phyloP scores from a whole-genome alignment of 23 tunicate species.

The Trididemnum nubilum region DNA sequence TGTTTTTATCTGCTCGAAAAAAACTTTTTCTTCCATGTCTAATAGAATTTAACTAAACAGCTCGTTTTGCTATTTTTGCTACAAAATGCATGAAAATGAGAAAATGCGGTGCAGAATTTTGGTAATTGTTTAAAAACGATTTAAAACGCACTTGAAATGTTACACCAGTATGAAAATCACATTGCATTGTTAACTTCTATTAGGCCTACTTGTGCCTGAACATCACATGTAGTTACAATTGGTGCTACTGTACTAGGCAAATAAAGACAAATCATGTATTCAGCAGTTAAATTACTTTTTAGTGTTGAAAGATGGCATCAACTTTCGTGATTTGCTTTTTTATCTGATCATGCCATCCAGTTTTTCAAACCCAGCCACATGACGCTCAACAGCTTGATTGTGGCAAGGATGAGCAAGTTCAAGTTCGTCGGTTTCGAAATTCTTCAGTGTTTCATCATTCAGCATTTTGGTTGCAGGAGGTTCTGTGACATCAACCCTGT shows the following conservation, averaged over 20 bases:
- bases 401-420: conserved; percentile 18
- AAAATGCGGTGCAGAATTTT: background rate
- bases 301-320: conserved; percentile 25
- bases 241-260: background rate
- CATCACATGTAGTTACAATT: too few species aligned
- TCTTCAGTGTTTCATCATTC: background rate
- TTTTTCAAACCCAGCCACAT: conserved; percentile 25
- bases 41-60: too few species aligned
- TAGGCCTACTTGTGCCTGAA: background rate
- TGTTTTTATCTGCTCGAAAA: conserved; percentile 18
- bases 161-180: background rate
- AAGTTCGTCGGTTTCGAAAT: background rate
- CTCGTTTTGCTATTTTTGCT: background rate
- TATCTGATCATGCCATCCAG: conserved; percentile 20
- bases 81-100: background rate
- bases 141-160: too few species aligned
- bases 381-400: conserved; percentile 35
- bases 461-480: conserved; percentile 18
- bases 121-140: too few species aligned
- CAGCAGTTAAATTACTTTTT: conserved; percentile 14
- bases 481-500: conserved; percentile 8
- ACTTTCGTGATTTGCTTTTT: conserved; percentile 22
- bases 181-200: conserved; percentile 8
- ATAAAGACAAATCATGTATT: background rate
- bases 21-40: background rate